Percentiles rank a stretch among this genome's conserved stretches.
Conservation (phyloP, 2,888 invertebrate genomes). For the Cryptus armator region DNA sequence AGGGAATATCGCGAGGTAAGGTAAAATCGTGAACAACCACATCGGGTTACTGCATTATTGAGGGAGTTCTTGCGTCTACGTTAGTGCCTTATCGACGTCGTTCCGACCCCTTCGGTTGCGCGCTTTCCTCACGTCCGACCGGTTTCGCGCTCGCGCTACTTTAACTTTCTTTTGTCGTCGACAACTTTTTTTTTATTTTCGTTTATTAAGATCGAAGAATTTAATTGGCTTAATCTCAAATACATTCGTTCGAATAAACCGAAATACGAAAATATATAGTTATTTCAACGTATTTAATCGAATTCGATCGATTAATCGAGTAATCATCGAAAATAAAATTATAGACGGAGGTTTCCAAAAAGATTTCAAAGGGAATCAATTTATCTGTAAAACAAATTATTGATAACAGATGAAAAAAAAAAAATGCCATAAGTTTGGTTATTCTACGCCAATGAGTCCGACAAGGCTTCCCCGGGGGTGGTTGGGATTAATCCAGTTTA, state of each 20-base stretch:
- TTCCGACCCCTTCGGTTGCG: conserved; percentile 16
- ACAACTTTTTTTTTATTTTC: neutral
- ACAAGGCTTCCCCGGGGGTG: conserved; percentile 82
- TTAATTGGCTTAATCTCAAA: no score
- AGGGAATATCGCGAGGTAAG: conserved; percentile 43
- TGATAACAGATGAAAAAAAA: conserved; percentile 21
- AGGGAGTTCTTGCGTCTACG: conserved; percentile 53
- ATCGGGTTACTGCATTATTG: conserved; percentile 67
- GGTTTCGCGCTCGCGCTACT: conserved; percentile 34
- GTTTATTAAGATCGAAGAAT: no score
- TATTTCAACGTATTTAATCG: neutral
- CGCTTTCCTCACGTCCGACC: conserved; percentile 37
- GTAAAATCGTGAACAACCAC: conserved; percentile 44
- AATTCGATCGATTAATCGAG: neutral
- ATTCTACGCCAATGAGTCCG: conserved; percentile 81
- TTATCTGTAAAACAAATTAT: neutral
- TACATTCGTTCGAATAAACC: neutral
- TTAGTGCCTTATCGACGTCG: conserved; percentile 57
- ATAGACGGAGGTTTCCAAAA: neutral
- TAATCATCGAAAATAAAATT: neutral
- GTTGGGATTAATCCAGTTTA: conserved; percentile 85
- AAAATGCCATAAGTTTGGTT: conserved; percentile 38
- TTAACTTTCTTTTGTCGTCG: conserved; percentile 15
- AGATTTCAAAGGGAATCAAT: neutral
- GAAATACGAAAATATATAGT: neutral